Base-by-base conservation (phyloP, 2,113 vertebrate genomes). In the Daboia siamensis region DNA sequence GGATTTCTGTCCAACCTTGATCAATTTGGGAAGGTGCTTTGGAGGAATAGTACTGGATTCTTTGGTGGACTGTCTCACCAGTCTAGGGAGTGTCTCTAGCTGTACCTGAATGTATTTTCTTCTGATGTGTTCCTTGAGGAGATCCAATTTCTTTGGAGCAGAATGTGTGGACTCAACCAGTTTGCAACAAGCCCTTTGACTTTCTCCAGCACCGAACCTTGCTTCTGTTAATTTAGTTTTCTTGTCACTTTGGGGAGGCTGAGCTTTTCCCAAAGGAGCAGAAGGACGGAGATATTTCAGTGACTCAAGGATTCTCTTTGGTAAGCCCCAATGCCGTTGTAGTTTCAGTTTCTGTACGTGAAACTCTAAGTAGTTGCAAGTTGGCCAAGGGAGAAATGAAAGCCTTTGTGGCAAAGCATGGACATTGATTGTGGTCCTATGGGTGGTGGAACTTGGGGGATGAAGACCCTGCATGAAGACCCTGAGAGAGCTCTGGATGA, bases 341-440 rank as follows among this genome's bases (percentile, higher is more conserved):
- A 93, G 80, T 51, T 90, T 93, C 80, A 61, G 24, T 10, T 39
- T 85, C 13, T 93, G 88, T 9, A 93, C 0, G 44, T 93, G 92
- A 84, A 64, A 17, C 4, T 93, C 89, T 52, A 93, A 39, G 56
- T 29, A 26, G 4, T n/a, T 5, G 56, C 0, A n/a, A 9, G 24
- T 24, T 33, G 11, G 12, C 52, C 21, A 2, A 23, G 52, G 29
- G 17, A 93, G 85, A 55, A 87, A 90, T 0, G 29, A 1, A 29
- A 90, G 5, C 29, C 39, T 69, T 10, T 88, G 33, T 4, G 11
- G 29, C 8, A 17, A 5, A 5, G 57, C 26, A 3, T 1, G 26
- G 54, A 23, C 11, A 7, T 51, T 13, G 17, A 54, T 52, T 24
- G 21, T 33, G 24, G 39, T 52, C 21, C 33, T 89, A 3, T 74